Evolutionary conservation across 2,888 invertebrate genomes (phyloP), one percentile per base, ranked within the genome.

Genomic region (Yponomeuta sedellus): DNA sequence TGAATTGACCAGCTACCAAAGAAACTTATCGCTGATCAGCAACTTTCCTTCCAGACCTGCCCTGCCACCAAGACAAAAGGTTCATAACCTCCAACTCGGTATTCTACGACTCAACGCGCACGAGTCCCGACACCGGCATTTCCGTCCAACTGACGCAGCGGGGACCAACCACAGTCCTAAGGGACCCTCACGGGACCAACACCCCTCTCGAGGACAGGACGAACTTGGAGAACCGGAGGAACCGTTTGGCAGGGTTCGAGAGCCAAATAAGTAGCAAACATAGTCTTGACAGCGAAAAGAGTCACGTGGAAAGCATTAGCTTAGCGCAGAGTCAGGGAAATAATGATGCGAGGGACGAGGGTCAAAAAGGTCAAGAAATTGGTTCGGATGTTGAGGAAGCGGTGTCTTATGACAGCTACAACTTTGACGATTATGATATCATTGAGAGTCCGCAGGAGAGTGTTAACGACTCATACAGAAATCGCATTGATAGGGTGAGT

Each of bases 361-460:
- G 16, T 16, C 16, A 16, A 52, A 52, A 52, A 5, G 16, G 16
- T 16, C 3, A 16, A 2, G 44, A 52, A 52, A 16, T 16, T 12
- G 12, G 44, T 10, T 83, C 84, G 0, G 88, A 86, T 66, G 83
- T 81, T 0, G 91, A 89, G 69, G 87, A 90, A 66, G 91, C 90
- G 0, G 75, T 76, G 1, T 81, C 82, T 0, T 82, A 76, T 59
- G 88, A 88, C 66, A 79, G 77, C 16, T 88, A 82, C 59, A 85
- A 83, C 69, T 80, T 91, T 5, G 88, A 89, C 0, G 91, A 91
- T 8, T 91, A 88, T 57, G 91, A 90, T 44, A 85, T 90, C n/a
- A 86, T 91, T 1, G 69, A 80, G 3, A 76, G 80, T 0, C 77
- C 75, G 8, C 83, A 85, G 5, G 83, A 83, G 66, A 83, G 81